Conservation (phyloP, 2,888 invertebrate genomes). For the Netelia virgata region DNA sequence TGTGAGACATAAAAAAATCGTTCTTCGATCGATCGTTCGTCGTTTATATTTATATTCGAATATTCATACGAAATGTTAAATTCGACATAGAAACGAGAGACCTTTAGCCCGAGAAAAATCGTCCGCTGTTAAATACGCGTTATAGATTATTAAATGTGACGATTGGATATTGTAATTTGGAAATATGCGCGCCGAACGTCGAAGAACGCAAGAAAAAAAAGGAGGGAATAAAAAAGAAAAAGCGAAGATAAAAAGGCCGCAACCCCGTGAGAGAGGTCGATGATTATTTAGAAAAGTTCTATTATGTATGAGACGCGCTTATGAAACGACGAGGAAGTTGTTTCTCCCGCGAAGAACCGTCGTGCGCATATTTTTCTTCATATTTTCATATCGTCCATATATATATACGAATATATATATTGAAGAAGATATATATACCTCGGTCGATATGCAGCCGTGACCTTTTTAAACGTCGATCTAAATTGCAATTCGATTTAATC, state of each 20-base stretch:
- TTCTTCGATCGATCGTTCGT: background rate
- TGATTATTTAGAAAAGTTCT: constrained; percentile 77
- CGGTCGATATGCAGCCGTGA: constrained; percentile 35
- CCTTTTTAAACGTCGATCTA: constrained; percentile 30
- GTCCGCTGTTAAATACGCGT: background rate
- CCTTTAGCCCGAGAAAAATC: background rate
- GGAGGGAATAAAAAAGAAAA: constrained; percentile 65
- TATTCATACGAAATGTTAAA: constrained; percentile 46
- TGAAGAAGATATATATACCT: constrained; percentile 17
- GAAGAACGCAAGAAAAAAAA: constrained; percentile 1
- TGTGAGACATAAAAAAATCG: too few species aligned
- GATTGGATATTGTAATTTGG: constrained; percentile 58
- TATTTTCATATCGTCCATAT: constrained; percentile 34
- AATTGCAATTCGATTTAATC: constrained; percentile 21
- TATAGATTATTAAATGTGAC: constrained; percentile 69
- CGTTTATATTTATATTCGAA: constrained; percentile 51
- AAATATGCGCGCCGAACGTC: constrained; percentile 39
- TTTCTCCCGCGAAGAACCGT: constrained; percentile 72
- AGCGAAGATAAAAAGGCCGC: constrained; percentile 69
- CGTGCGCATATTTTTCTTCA: constrained; percentile 14
- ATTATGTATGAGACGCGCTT: constrained; percentile 71
- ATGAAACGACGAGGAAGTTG: constrained; percentile 79
- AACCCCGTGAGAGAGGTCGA: constrained; percentile 80
- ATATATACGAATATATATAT: constrained; percentile 42
- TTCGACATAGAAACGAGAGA: constrained; percentile 9